Conservation (phyloP, 1,140 invertebrate species). For the Cydia pomonella region DNA sequence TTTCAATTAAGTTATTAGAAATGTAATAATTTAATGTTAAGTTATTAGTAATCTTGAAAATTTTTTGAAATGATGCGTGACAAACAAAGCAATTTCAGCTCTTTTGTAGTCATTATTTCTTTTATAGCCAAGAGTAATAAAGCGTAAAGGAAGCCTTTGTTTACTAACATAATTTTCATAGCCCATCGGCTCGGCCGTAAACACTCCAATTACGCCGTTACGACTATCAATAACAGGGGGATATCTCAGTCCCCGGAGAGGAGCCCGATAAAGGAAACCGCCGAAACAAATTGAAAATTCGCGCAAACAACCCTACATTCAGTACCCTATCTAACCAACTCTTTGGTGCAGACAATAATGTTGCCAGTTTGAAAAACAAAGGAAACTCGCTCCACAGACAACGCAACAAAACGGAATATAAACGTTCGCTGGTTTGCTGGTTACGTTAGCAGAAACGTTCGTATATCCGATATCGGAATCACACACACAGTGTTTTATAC, state of each 20-base stretch:
- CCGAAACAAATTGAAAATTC: constrained; percentile 71
- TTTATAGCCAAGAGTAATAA: constrained; percentile 19
- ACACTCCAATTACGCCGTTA: constrained; percentile 44
- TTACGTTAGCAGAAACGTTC: constrained; percentile 17
- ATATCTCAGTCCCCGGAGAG: constrained; percentile 41
- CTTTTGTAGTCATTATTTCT: neutral
- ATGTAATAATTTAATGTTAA: too few relatives aligned
- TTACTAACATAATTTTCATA: constrained; percentile 31
- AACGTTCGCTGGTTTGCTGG: constrained; percentile 38
- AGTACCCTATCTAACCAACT: constrained; percentile 28
- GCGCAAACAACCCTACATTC: constrained; percentile 38
- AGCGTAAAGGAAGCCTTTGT: constrained; percentile 25
- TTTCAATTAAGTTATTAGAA: too few relatives aligned
- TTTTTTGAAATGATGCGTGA: too few relatives aligned
- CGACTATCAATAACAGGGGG: constrained; percentile 48
- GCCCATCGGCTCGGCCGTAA: constrained; percentile 32
- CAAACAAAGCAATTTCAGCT: too few relatives aligned
- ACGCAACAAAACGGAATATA: constrained; percentile 42
- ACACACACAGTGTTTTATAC: constrained; percentile 55
- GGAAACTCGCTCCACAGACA: constrained; percentile 27
- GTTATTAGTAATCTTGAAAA: too few relatives aligned
- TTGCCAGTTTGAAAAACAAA: constrained; percentile 19
- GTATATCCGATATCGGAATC: constrained; percentile 41
- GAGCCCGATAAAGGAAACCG: constrained; percentile 49
- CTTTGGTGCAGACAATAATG: constrained; percentile 18